Evolutionary conservation across 2,888 invertebrate species (phyloP), one percentile per base, ranked within the genome.

Genomic region (Molorchus minor): DNA sequence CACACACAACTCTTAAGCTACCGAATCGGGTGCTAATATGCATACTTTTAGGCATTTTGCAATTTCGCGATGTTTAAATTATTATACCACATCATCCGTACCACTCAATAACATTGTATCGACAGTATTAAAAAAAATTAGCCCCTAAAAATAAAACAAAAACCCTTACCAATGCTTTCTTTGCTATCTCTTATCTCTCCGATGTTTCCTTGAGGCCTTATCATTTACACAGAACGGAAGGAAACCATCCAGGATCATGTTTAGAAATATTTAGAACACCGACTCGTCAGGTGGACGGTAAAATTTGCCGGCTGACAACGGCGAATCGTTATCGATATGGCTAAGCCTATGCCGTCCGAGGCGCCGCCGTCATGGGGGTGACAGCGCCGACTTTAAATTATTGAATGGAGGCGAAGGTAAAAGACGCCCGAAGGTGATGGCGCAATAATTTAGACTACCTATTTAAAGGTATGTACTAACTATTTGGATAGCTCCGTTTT

Each of bases 121-220:
- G n/a, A n/a, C n/a, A n/a, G n/a, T n/a, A n/a, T n/a, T n/a, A n/a
- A n/a, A n/a, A n/a, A n/a, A n/a, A 29, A 29, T 8, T 19, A 33
- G 16, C 12, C 5, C n/a, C 2, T 4, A 29, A 40, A 43, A 41
- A 46, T 46, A 21, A 5, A 19, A 38, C 15, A 41, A 12, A 12
- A 3, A 8, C 17, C 36, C 29, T 45, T 58, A 58, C 57, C 57
- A 57, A 44, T 51, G 17, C 38, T 38, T 33, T 45, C 12, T 36
- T 52, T 58, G 57, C 36, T 58, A 52, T 58, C 57, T 58, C 7
- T 19, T 12, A 2, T 40, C 21, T 15, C 30, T 13, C 10, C 30
- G 15, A 25, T 10, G 51, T n/a, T 20, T 46, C 19, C 51, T 21
- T 17, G 33, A 19, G 38, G 15, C 35, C 36, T 20, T 36, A n/a